Percentiles rank a stretch among this genome's conserved stretches.
Conservation (phyloP, 2,888 invertebrate genomes). For the Sinelater perroti region DNA sequence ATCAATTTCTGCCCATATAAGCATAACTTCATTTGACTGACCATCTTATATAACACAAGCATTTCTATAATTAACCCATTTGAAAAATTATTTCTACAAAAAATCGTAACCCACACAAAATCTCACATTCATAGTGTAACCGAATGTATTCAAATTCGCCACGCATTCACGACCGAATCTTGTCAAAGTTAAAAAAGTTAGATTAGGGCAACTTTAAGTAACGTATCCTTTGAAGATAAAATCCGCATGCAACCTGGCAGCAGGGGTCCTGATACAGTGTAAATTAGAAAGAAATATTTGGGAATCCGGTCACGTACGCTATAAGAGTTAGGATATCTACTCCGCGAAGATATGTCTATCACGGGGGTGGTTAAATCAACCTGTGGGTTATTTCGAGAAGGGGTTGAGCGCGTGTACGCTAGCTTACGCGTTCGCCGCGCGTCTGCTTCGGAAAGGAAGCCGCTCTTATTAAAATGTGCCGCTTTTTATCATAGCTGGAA, state of each 20-base stretch:
- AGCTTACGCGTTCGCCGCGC: slow-evolving; percentile 2
- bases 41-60: too few relatives aligned
- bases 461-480: too few relatives aligned
- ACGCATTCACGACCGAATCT: too few relatives aligned
- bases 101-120: too few relatives aligned
- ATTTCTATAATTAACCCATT: too few relatives aligned
- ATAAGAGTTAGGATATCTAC: slow-evolving; percentile 53
- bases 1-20: too few relatives aligned
- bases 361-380: slow-evolving; percentile 40
- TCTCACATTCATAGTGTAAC: too few relatives aligned
- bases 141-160: too few relatives aligned
- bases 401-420: slow-evolving; percentile 19
- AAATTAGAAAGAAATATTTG: slow-evolving; percentile 51
- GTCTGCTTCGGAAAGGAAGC: too few relatives aligned
- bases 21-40: too few relatives aligned
- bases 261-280: slow-evolving; percentile 48
- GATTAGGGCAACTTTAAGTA: slow-evolving; percentile 23
- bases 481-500: too few relatives aligned
- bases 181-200: background rate
- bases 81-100: too few relatives aligned
- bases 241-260: slow-evolving; percentile 21
- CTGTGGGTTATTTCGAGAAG: slow-evolving; percentile 36
- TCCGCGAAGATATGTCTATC: slow-evolving; percentile 51
- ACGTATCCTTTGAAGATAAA: slow-evolving; percentile 21
- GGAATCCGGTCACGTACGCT: slow-evolving; percentile 52